Evolutionary conservation across 2,888 invertebrate species (phyloP).

Genomic region (Eristalis tenax): DNA sequence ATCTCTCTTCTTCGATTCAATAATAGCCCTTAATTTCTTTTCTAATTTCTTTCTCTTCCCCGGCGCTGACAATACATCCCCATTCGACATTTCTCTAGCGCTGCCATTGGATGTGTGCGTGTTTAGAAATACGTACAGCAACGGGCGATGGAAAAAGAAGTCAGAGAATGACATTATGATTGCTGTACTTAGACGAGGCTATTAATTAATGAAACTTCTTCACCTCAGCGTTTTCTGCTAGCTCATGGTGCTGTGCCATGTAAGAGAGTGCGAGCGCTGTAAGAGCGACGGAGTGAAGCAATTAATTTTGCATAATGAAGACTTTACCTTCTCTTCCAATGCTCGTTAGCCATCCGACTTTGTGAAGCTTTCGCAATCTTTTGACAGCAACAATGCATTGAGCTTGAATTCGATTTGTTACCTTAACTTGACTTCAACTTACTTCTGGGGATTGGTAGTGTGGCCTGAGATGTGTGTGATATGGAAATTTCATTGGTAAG

Average conservation of each 20-base stretch:
- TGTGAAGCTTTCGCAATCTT: not conserved
- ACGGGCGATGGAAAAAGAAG: not conserved
- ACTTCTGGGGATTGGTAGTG: too few species aligned
- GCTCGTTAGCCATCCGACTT: not conserved
- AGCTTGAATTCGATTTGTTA: not conserved
- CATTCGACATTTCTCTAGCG: constrained; percentile 20
- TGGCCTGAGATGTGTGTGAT: too few species aligned
- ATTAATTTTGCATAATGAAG: not conserved
- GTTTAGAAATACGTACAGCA: constrained; percentile 3
- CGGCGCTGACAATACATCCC: constrained; percentile 12
- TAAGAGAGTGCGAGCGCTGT: not conserved
- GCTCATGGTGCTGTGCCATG: not conserved
- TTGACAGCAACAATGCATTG: not conserved
- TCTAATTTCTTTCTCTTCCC: constrained; percentile 49
- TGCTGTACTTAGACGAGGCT: constrained; percentile 18
- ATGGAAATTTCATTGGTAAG: too few species aligned
- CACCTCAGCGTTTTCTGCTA: not conserved
- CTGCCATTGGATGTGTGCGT: not conserved
- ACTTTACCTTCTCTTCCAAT: not conserved
- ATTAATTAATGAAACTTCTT: constrained; percentile 35
- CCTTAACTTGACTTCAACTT: not conserved
- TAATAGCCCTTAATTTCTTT: constrained; percentile 71
- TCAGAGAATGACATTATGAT: constrained; percentile 24
- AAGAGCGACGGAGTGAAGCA: not conserved
- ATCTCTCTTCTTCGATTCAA: constrained; percentile 67